Percentiles rank a stretch among this genome's conserved stretches.
These are phyloP conservation scores for Caenorhabditis zanzibari DNA, from an alignment of 2,888 invertebrate species.

Conservation along the genomic window DNA sequence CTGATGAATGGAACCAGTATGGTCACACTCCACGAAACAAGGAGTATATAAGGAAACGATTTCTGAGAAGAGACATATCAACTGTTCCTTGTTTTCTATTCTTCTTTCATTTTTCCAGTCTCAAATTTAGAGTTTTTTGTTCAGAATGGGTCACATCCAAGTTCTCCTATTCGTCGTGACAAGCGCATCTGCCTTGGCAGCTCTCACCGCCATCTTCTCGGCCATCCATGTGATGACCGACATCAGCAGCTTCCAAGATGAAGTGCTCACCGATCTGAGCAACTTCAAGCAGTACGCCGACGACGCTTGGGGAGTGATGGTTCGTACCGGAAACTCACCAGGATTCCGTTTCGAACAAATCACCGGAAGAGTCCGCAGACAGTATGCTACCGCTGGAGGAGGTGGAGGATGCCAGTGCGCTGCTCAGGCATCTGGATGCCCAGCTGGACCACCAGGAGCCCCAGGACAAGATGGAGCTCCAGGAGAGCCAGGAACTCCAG, in stretches of 20 bases:
- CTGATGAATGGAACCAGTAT: constrained; percentile 33
- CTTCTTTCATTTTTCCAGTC: neutral
- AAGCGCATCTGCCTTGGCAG: constrained; percentile 59
- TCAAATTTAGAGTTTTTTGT: neutral
- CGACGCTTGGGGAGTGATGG: constrained; percentile 71
- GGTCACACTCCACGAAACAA: constrained; percentile 44
- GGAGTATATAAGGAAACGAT: constrained; percentile 37
- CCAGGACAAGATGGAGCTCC: constrained; percentile 67
- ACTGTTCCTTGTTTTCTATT: constrained; percentile 1
- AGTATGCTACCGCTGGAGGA: constrained; percentile 62
- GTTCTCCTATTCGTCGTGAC: constrained; percentile 60
- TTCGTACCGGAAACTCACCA: constrained; percentile 51
- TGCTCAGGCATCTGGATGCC: constrained; percentile 68
- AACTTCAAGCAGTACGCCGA: constrained; percentile 66
- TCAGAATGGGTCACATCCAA: constrained; percentile 66
- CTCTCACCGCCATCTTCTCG: constrained; percentile 61
- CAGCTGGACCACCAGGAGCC: constrained; percentile 71
- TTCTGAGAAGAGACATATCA: neutral
- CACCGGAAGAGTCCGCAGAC: constrained; percentile 62
- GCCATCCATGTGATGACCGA: constrained; percentile 66
- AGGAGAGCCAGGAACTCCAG: constrained; percentile 64
- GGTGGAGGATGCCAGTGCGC: constrained; percentile 68
- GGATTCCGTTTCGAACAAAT: constrained; percentile 64
- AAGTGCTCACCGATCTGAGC: constrained; percentile 50
- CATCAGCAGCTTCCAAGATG: constrained; percentile 65